phyloP scores from a whole-genome alignment of 2,888 invertebrate species.

The Caenorhabditis auriculariae region DNA sequence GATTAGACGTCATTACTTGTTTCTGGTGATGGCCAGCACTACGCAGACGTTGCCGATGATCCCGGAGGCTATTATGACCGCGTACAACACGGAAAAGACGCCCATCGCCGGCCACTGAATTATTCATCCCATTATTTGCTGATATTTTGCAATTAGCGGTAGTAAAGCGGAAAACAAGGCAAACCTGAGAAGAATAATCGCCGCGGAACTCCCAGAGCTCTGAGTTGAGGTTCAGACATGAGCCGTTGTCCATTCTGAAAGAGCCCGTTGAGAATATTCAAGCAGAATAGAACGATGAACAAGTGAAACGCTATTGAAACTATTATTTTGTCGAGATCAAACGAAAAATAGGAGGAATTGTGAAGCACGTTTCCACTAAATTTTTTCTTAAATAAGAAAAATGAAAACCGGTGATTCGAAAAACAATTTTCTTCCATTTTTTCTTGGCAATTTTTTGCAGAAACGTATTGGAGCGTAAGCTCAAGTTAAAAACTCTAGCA shows the following conservation, averaged over 20 bases:
- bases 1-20: too few relatives aligned
- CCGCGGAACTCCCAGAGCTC: conserved; percentile 53
- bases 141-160: not conserved
- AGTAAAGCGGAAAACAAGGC: not conserved
- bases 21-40: conserved; percentile 56
- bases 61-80: conserved; percentile 55
- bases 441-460: not conserved
- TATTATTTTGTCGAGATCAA: too few relatives aligned
- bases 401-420: not conserved
- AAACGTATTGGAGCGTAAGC: too few relatives aligned
- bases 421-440: not conserved
- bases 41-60: conserved; percentile 59
- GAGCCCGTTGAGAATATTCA: not conserved
- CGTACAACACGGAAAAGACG: conserved; percentile 53
- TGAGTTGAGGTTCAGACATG: conserved; percentile 55
- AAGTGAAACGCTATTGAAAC: too few relatives aligned
- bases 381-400: not conserved
- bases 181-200: conserved; percentile 34
- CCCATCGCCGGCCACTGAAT: conserved; percentile 45
- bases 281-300: too few relatives aligned
- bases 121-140: not conserved
- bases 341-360: too few relatives aligned
- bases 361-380: too few relatives aligned
- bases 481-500: too few relatives aligned
- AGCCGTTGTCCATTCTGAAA: conserved; percentile 51